Evolutionary conservation across 2,113 vertebrate genomes (phyloP), one percentile per base, ranked within the genome.

Genomic region (Muntiacus reevesi): DNA sequence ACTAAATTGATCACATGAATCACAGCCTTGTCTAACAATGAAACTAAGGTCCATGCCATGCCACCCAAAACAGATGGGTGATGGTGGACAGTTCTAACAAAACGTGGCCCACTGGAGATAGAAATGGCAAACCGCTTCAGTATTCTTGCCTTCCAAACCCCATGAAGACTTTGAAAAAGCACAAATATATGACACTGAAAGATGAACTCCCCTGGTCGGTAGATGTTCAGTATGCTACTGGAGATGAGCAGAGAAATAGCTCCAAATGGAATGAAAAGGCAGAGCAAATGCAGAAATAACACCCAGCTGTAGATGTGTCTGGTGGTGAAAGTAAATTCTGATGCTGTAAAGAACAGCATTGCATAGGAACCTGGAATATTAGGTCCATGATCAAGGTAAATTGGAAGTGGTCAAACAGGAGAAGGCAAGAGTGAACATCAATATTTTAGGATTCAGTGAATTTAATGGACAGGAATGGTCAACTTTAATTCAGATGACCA

Each of bases 21-120:
- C 67, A 71, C 67, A 40, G 67, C n/a, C 19, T 40, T 13, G 67
- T 71, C 19, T 23, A 71, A 71, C 67, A 23, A 23, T 71, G 5
- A 40, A 71, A 71, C 19, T 40, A 23, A 23, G 67, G 19, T 19
- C 67, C n/a, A 71, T 71, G 19, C n/a, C 9, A 71, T 23, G 67
- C 19, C 10, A 40, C 67, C 67, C 19, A 40, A 71, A 71, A 71
- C 67, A 71, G n/a, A 71, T 0, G 0, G n/a, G 67, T 23, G n/a
- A 71, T 12, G n/a, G n/a, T 71, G 67, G 67, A 71, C n/a, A 71
- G n/a, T 40, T 71, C 67, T 71, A 71, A 71, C 67, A 40, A 71
- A 71, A 5, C 0, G 0, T 40, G 67, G n/a, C n/a, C n/a, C 19
- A 12, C n/a, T 23, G 67, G 67, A 71, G n/a, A 40, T 3, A 71